A percentile compares a stretch with the other conserved stretches of the same genome.
phyloP scores from a whole-genome alignment of 2,797 vertebrate genomes.

The Enteromius fasciolatus region DNA sequence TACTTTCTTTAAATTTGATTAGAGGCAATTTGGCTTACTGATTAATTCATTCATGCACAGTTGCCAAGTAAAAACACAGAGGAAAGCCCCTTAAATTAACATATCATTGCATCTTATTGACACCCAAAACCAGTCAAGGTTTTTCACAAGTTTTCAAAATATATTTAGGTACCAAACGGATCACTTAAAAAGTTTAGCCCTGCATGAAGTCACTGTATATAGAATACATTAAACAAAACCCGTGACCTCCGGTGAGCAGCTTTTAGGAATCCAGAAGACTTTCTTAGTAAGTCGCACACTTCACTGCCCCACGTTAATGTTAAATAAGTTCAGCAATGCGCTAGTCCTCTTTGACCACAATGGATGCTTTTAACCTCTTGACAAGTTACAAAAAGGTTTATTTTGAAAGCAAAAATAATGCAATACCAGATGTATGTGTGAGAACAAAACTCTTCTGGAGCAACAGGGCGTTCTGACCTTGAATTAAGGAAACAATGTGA shows the following conservation, averaged over 20 bases:
- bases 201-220: neutral
- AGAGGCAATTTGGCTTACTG: neutral
- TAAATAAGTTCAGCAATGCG: neutral
- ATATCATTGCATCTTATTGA: neutral
- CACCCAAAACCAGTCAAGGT: neutral
- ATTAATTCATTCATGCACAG: neutral
- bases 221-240: constrained; percentile 6
- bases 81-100: neutral
- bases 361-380: neutral
- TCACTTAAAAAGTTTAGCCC: neutral
- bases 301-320: constrained; percentile 16
- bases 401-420: constrained; percentile 17
- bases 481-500: constrained; percentile 12
- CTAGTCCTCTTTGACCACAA: neutral
- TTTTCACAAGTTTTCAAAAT: neutral
- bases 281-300: constrained; percentile 11
- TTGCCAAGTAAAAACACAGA: neutral
- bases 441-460: neutral
- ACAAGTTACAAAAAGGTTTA: neutral
- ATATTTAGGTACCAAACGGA: neutral
- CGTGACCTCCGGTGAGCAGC: neutral
- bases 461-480: constrained; percentile 32
- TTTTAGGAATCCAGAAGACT: constrained; percentile 13
- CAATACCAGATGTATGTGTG: neutral
- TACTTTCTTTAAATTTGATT: too few relatives aligned